Evolutionary conservation across 2,888 invertebrate genomes (phyloP).

Genomic region (Byasa hedistus): DNA sequence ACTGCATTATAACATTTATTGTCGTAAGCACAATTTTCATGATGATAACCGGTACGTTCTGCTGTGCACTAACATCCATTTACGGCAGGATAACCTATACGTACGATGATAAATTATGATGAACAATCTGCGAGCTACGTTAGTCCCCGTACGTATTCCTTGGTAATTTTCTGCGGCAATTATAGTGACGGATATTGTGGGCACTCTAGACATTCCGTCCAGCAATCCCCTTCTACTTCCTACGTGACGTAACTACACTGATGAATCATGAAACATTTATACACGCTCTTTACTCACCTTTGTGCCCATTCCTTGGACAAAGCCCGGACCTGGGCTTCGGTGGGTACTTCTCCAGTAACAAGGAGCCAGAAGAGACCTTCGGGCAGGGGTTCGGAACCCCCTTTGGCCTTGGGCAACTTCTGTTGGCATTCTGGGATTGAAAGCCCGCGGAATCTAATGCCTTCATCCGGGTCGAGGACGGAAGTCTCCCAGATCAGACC

Average conservation of each 20-base stretch:
- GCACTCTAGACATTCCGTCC: neutral
- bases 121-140: neutral
- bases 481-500: slow-evolving; percentile 97
- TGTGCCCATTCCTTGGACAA: slow-evolving; percentile 90
- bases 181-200: neutral
- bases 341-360: slow-evolving; percentile 87
- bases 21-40: too few species aligned
- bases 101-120: neutral
- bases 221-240: neutral
- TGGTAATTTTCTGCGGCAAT: neutral
- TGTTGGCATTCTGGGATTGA: slow-evolving; percentile 92
- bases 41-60: too few species aligned
- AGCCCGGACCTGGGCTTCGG: slow-evolving; percentile 83
- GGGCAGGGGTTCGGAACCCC: slow-evolving; percentile 86
- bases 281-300: slow-evolving; percentile 48
- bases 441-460: slow-evolving; percentile 95
- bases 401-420: slow-evolving; percentile 84
- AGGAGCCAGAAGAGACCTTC: slow-evolving; percentile 91
- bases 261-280: neutral
- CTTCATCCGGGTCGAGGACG: slow-evolving; percentile 96
- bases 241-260: neutral
- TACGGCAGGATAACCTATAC: neutral
- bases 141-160: neutral
- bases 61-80: too few species aligned
- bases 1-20: too few species aligned